A percentile compares a stretch with the other conserved stretches of the same genome.
These are phyloP conservation scores for Microctonus hyperodae DNA, from an alignment of 2,888 invertebrate species.

Conservation along the genomic window DNA sequence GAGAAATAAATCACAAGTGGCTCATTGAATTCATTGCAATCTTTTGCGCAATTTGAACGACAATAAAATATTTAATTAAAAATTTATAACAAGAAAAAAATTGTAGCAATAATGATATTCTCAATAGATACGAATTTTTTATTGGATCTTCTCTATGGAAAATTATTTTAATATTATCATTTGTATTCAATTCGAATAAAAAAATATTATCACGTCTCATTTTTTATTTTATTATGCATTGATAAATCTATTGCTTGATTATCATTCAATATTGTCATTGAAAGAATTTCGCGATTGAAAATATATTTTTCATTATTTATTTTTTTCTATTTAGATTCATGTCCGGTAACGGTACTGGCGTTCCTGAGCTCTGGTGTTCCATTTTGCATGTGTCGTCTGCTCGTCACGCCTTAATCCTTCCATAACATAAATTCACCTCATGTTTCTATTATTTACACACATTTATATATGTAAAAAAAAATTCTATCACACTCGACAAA, in stretches of 20 bases:
- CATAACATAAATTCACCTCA: background rate
- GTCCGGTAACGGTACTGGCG: conserved; percentile 48
- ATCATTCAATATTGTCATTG: no score
- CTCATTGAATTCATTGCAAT: background rate
- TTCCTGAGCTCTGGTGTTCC: conserved; percentile 38
- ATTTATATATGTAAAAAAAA: background rate
- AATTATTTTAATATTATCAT: conserved; percentile 38
- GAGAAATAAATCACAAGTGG: background rate
- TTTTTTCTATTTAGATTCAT: conserved; percentile 29
- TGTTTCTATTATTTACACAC: background rate
- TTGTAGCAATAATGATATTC: background rate
- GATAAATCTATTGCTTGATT: background rate
- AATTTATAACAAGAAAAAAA: no score
- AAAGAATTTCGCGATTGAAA: no score
- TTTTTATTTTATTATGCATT: background rate
- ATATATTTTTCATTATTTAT: conserved; percentile 1
- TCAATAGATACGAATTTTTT: conserved; percentile 45
- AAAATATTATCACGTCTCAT: conserved; percentile 16
- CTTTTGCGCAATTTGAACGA: background rate
- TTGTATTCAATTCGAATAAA: conserved; percentile 45
- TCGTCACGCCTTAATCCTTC: conserved; percentile 31
- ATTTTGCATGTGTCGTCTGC: conserved; percentile 38
- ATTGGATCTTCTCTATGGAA: conserved; percentile 33
- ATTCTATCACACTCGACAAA: background rate
- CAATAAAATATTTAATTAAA: no score